Evolutionary conservation across 2,797 vertebrate genomes (phyloP), one percentile per base, ranked within the genome.

Genomic region (Coregonus ussuriensis): DNA sequence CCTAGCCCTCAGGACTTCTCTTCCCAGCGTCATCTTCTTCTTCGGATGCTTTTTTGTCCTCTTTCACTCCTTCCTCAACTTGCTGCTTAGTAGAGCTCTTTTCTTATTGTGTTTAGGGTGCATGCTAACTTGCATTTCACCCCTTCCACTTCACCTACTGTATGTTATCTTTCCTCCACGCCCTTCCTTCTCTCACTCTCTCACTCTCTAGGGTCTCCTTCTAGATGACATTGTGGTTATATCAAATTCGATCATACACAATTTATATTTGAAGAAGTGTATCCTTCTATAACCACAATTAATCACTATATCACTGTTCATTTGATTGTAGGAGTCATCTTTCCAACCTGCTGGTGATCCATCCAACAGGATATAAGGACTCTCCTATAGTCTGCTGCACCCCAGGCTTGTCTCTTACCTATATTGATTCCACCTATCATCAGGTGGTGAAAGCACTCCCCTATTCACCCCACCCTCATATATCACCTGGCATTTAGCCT

Each of bases 401-500:
- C 67, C 4, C 16, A 80, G 76, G 81, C 82, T 33, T 84, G 81
- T 82, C 82, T 74, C 74, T 74, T 75, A 47, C 71, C 35, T 1
- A 62, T 81, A 91, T 91, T 83, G 88, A 89, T 91, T 90, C 88
- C 73, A 82, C 81, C 79, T 77, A 72, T 77, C 52, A 31, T 31
- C 59, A 14, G 72, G 73, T 72, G 66, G 21, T 74, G 81, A 47
- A 67, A 81, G 85, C 76, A 63, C n/a, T 74, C 6, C 53, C 83
- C 86, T 6, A 69, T 70, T 88, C 74, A 81, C 76, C 81, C 78
- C 52, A 18, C 68, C 70, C 3, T 71, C 85, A 52, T 88, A 84
- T 80, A 90, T 91, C 90, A 89, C 56, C 79, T 33, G 6, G 63
- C 82, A 87, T 89, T 88, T 89, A 88, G 74, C 81, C 87, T 79